Evolutionary conservation across 1,140 invertebrate species (phyloP), one percentile per base, ranked within the genome.

Genomic region (Meloidogyne floridensis): DNA sequence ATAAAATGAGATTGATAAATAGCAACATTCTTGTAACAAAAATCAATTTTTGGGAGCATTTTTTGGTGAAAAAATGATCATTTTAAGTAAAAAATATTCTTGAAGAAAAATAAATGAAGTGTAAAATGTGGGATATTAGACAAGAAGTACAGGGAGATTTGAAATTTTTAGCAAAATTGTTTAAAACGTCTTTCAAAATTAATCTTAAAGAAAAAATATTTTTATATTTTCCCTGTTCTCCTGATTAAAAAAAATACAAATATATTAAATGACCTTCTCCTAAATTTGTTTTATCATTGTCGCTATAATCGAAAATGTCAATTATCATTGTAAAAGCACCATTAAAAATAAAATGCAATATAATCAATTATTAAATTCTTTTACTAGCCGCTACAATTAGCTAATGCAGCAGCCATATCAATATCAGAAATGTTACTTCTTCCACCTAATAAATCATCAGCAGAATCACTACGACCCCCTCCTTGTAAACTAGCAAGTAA

Each of bases 401-500:
- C 59, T 65, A 65, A 65, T n/a, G 59, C 59, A n/a, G 59, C 59
- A n/a, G 59, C 59, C 59, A 65, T 65, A 65, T 65, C 59, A 65
- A 65, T n/a, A n/a, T 65, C 59, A 65, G 59, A 65, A 65, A 65
- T n/a, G n/a, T 65, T 65, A 65, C 15, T 65, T 65, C 59, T 65
- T 65, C 59, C 59, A 6, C 59, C 59, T 18, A 59, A 59, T 59
- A 65, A n/a, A n/a, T 65, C 59, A 18, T 65, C 59, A 65, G 59
- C 59, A 65, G 59, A 65, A 65, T 65, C 59, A 18, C 15, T 65
- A 65, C 59, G 59, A 7, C 59, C 59, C 0, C 59, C 59, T 74
- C 77, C 65, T 20, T 71, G 77, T 71, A 71, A 53, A 20, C 77
- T 72, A 42, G 77, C 54, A 5, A 79, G 15, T 18, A 79, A 53